Conservation (phyloP, 2,888 invertebrate species). For the Oegoconia quadripuncta region DNA sequence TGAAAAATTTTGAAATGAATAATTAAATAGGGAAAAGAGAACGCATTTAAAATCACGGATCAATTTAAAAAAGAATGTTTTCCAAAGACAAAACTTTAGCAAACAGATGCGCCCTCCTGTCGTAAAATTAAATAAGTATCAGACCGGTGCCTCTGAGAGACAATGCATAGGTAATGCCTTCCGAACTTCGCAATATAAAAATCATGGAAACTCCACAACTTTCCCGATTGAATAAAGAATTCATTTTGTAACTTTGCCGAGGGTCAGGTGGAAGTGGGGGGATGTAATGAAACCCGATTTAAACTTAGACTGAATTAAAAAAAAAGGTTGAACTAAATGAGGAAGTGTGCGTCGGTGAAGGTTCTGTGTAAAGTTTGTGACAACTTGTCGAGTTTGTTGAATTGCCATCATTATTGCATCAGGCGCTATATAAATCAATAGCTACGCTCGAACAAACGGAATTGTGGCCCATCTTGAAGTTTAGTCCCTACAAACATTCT, state of each 20-base stretch:
- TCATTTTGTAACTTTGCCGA: conserved; percentile 46
- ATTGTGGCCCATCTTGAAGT: too few relatives aligned
- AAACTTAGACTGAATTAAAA: conserved; percentile 11
- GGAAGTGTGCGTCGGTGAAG: not conserved
- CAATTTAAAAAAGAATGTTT: not conserved
- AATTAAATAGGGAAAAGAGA: not conserved
- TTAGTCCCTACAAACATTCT: too few relatives aligned
- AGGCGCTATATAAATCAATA: too few relatives aligned
- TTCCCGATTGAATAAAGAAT: conserved; percentile 63
- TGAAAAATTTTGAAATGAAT: not conserved
- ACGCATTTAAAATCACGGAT: not conserved
- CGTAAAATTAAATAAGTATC: conserved; percentile 62
- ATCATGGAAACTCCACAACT: conserved; percentile 66
- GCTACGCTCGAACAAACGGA: too few relatives aligned
- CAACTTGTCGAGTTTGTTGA: not conserved
- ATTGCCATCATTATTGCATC: not conserved
- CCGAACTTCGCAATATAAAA: conserved; percentile 69
- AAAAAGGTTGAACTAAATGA: conserved; percentile 6
- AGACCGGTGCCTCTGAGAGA: conserved; percentile 37
- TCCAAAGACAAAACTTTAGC: conserved; percentile 15
- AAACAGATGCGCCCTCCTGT: conserved; percentile 21
- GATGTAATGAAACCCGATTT: conserved; percentile 9
- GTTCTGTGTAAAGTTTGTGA: not conserved
- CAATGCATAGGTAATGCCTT: conserved; percentile 70
- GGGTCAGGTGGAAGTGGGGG: conserved; percentile 64